Conservation (phyloP, 2,888 invertebrate species). For the Caenorhabditis parvicauda region DNA sequence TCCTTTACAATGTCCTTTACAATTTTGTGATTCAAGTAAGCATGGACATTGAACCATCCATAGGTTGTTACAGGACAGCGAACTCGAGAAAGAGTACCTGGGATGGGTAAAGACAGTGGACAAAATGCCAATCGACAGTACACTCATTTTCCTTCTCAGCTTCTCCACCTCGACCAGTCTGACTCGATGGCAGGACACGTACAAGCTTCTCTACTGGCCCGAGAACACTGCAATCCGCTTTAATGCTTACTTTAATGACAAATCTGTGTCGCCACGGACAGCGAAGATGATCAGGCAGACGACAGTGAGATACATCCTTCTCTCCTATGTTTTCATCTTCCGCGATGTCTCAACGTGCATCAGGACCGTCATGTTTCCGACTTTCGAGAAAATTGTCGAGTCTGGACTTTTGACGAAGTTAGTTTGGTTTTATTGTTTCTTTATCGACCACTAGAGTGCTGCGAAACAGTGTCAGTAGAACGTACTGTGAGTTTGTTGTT, state of each 20-base stretch:
- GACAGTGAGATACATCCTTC: slow-evolving; percentile 29
- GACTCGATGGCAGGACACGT: slow-evolving; percentile 27
- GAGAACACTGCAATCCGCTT: slow-evolving; percentile 29
- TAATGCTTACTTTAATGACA: slow-evolving; percentile 21
- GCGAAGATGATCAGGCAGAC: slow-evolving; percentile 10
- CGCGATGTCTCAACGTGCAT: slow-evolving; percentile 29
- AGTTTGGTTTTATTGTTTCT: background rate
- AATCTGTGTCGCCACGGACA: slow-evolving; percentile 11
- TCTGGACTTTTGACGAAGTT: slow-evolving; percentile 21
- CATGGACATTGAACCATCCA: background rate
- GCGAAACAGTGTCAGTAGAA: background rate
- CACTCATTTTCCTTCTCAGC: slow-evolving; percentile 21
- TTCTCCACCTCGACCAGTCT: slow-evolving; percentile 22
- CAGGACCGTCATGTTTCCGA: slow-evolving; percentile 22
- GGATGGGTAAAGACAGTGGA: slow-evolving; percentile 2
- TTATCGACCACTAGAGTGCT: no score
- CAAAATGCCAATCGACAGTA: slow-evolving; percentile 12
- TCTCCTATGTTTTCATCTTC: slow-evolving; percentile 29
- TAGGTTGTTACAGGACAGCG: slow-evolving; percentile 3
- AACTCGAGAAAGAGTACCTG: slow-evolving; percentile 5
- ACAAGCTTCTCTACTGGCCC: slow-evolving; percentile 32
- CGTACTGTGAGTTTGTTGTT: no score
- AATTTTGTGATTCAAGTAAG: slow-evolving; percentile 10
- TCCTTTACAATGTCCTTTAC: slow-evolving; percentile 1
- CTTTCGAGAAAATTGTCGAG: slow-evolving; percentile 15